Percentiles rank a stretch among this genome's conserved stretches.
These are phyloP conservation scores for Masticophis lateralis DNA, from an alignment of 2,797 vertebrate genomes.

Conservation along the genomic window DNA sequence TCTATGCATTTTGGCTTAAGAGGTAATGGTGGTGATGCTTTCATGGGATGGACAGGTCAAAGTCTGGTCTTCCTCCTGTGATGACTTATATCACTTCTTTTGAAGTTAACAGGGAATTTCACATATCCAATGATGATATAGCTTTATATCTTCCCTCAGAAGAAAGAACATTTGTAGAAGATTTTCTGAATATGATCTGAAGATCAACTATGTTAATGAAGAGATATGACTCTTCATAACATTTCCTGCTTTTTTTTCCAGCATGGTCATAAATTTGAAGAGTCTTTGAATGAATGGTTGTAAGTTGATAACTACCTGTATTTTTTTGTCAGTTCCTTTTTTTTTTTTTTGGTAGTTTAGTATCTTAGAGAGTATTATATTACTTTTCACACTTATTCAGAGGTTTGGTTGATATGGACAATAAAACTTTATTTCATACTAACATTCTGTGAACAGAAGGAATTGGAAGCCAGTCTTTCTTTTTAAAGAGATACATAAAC, in stretches of 20 bases:
- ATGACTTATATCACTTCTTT: background rate
- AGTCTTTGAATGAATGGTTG: background rate
- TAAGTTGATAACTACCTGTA: background rate
- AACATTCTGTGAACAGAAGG: background rate
- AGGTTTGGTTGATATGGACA: background rate
- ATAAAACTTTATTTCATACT: background rate
- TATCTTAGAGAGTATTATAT: background rate
- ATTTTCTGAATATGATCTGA: background rate
- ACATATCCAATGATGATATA: background rate
- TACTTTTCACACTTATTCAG: background rate
- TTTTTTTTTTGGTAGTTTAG: background rate
- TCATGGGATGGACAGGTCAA: background rate
- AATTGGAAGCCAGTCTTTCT: background rate
- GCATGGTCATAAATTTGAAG: background rate
- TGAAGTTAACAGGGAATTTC: background rate
- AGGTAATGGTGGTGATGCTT: background rate
- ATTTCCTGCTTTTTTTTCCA: background rate
- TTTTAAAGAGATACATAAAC: background rate
- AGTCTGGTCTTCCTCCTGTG: background rate
- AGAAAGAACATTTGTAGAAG: background rate
- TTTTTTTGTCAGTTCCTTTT: background rate
- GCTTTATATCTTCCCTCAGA: background rate
- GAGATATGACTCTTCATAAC: background rate
- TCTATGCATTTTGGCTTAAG: background rate
- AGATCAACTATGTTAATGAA: background rate